Evolutionary conservation across 2,888 invertebrate genomes (phyloP).

Genomic region (Drosophila meridiana): DNA sequence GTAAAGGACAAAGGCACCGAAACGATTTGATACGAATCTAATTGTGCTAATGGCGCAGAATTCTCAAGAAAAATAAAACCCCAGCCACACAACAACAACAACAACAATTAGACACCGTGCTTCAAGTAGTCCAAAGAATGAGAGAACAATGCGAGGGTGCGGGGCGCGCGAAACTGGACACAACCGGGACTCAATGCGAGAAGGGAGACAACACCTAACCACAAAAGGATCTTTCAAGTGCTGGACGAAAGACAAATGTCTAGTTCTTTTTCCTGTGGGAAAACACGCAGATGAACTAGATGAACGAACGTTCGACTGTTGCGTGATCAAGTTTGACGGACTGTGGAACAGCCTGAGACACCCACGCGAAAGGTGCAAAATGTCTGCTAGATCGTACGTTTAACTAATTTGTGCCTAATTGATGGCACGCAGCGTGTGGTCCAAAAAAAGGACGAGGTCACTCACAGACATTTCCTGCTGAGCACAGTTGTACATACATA

Average conservation of each 20-base stretch:
- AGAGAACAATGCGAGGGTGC: slow-evolving; percentile 36
- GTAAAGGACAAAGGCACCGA: slow-evolving; percentile 63
- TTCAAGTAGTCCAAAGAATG: slow-evolving; percentile 41
- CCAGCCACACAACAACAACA: slow-evolving; percentile 10
- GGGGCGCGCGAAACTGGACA: slow-evolving; percentile 54
- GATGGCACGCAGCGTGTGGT: slow-evolving; percentile 62
- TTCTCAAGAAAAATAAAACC: slow-evolving; percentile 63
- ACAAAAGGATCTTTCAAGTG: slow-evolving; percentile 46
- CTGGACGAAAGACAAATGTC: slow-evolving; percentile 37
- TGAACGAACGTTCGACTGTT: slow-evolving; percentile 15
- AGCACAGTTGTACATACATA: neutral
- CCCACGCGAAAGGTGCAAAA: slow-evolving; percentile 46
- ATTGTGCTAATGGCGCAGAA: slow-evolving; percentile 80
- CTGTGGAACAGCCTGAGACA: neutral
- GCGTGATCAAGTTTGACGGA: slow-evolving; percentile 48
- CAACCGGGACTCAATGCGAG: slow-evolving; percentile 3
- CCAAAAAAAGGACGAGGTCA: slow-evolving; percentile 46
- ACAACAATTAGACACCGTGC: slow-evolving; percentile 61
- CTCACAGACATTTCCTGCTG: slow-evolving; percentile 9
- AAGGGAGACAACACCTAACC: slow-evolving; percentile 33
- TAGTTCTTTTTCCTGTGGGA: slow-evolving; percentile 44
- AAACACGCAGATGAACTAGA: slow-evolving; percentile 29
- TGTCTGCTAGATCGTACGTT: slow-evolving; percentile 29
- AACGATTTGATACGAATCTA: slow-evolving; percentile 79
- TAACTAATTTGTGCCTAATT: slow-evolving; percentile 69